Percentiles rank a stretch among this genome's conserved stretches.
Conservation (phyloP, 2,888 invertebrate species). For the Alitta virens region DNA sequence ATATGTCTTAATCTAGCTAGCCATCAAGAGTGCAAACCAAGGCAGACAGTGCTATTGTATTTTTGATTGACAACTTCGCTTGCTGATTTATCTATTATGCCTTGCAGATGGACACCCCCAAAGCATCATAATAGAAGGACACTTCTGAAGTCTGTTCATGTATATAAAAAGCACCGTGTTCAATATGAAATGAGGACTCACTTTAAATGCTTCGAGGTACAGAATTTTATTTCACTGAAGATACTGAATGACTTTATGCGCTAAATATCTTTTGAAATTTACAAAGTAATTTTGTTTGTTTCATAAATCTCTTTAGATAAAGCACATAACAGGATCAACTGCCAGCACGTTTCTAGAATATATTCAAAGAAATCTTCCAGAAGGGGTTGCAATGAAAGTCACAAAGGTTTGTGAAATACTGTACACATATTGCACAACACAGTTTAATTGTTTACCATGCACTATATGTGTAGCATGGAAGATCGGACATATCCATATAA, state of each 20-base stretch:
- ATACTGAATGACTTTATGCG: too few species aligned
- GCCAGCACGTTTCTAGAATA: conserved; percentile 95
- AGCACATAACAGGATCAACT: conserved; percentile 88
- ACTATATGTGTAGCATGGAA: too few species aligned
- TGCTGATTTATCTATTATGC: too few species aligned
- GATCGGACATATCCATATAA: too few species aligned
- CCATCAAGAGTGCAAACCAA: too few species aligned
- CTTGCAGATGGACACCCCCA: conserved; percentile 73
- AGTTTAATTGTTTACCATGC: too few species aligned
- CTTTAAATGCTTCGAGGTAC: conserved; percentile 73
- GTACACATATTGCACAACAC: too few species aligned
- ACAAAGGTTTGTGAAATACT: conserved; percentile 31
- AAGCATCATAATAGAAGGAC: conserved; percentile 77
- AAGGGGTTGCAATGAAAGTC: conserved; percentile 88
- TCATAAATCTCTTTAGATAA: conserved; percentile 59
- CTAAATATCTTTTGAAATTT: background rate
- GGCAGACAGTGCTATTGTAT: too few species aligned
- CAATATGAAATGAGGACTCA: conserved; percentile 96
- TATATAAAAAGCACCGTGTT: conserved; percentile 75
- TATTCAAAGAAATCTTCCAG: conserved; percentile 92
- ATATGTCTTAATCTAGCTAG: too few species aligned
- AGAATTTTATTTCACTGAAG: too few species aligned
- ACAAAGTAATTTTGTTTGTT: background rate
- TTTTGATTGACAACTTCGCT: too few species aligned
- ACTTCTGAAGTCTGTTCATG: conserved; percentile 79